These are phyloP conservation scores for Blastomussa wellsi DNA, from an alignment of 92 coral and sea anemone species.

Conservation along the genomic window DNA sequence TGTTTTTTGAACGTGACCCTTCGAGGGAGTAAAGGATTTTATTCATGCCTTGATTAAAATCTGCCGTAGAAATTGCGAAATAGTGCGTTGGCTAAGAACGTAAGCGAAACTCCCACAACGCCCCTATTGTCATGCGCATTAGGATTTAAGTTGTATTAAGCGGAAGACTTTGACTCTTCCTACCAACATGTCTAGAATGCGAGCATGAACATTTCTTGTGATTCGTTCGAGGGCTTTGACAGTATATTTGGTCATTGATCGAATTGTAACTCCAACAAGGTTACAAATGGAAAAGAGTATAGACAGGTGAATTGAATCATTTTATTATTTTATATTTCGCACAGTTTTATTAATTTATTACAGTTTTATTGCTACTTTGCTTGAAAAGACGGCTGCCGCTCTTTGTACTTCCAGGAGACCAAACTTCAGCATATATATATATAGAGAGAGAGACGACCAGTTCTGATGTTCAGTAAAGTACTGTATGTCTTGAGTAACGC, in stretches of 20 bases:
- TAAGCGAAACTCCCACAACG: neutral
- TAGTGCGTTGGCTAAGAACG: neutral
- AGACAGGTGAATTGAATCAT: neutral
- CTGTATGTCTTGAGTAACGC: neutral
- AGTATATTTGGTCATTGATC: neutral
- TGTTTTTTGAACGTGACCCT: neutral
- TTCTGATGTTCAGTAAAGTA: neutral
- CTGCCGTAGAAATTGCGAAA: conserved; percentile 4
- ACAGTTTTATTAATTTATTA: neutral
- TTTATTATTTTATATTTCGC: neutral
- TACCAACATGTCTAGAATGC: neutral
- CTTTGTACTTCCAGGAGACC: neutral
- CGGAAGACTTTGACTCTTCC: neutral
- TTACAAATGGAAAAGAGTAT: neutral
- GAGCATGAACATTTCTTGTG: neutral
- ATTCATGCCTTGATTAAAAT: neutral
- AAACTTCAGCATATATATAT: neutral
- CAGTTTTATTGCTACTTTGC: neutral
- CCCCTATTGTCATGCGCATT: neutral
- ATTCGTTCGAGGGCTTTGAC: neutral
- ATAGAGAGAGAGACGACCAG: neutral
- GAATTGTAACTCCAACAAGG: neutral
- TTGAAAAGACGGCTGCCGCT: neutral
- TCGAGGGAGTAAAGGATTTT: neutral
- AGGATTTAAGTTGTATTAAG: neutral